Conservation (phyloP, 2,113 vertebrate species). For the Myiozetetes cayanensis region DNA sequence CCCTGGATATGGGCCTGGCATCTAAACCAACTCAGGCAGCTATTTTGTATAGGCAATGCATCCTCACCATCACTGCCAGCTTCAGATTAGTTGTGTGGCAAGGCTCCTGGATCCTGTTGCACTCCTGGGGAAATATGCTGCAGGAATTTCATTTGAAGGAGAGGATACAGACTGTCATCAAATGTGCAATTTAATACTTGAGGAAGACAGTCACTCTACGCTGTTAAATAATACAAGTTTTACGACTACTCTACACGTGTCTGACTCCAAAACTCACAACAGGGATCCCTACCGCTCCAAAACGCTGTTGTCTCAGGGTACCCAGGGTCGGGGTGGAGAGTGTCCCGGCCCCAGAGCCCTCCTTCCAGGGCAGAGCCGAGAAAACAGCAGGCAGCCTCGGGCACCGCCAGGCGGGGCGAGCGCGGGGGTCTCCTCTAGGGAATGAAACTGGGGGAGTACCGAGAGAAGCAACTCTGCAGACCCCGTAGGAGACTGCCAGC, state of each 20-base stretch:
- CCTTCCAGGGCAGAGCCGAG: not conserved
- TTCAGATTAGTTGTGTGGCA: rapidly evolving
- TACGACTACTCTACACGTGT: not conserved
- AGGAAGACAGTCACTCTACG: not conserved
- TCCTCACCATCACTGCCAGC: not conserved
- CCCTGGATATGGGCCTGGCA: not conserved
- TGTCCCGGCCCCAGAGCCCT: too few relatives aligned
- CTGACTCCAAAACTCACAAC: not conserved
- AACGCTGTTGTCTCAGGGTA: rapidly evolving
- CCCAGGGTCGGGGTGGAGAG: not conserved
- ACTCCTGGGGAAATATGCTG: not conserved
- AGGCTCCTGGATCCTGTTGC: not conserved
- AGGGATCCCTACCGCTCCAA: not conserved
- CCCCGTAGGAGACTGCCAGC: rapidly evolving
- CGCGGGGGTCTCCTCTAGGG: rapidly evolving
- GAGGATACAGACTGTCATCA: not conserved
- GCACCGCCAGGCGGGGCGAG: not conserved
- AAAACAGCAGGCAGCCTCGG: not conserved
- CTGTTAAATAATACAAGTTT: not conserved
- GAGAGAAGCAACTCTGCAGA: rapidly evolving
- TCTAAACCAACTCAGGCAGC: rapidly evolving
- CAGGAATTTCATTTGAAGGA: not conserved
- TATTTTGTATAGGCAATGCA: not conserved
- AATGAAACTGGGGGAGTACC: rapidly evolving
- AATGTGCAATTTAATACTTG: not conserved